phyloP scores from a whole-genome alignment of 1,140 invertebrate genomes.

The Sycobia sp. region DNA sequence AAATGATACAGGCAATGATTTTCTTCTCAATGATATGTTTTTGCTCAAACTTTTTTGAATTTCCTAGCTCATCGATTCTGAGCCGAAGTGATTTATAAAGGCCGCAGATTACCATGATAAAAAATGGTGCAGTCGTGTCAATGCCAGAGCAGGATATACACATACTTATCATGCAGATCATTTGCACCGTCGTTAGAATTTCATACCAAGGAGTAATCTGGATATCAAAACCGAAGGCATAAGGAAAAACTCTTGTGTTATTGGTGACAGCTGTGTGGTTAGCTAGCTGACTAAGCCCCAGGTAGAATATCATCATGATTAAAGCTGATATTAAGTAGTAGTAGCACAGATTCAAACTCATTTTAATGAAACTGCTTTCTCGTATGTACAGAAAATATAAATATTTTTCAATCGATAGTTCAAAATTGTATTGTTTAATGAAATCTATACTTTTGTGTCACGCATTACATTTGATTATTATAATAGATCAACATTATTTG shows the following conservation, averaged over 20 bases:
- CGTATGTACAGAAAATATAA: too few relatives aligned
- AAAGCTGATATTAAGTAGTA: too few relatives aligned
- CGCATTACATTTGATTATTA: too few relatives aligned
- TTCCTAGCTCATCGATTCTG: background rate
- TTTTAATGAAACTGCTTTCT: too few relatives aligned
- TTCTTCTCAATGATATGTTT: background rate
- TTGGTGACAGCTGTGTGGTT: background rate
- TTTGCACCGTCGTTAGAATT: background rate
- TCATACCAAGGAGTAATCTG: background rate
- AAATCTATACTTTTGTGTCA: too few relatives aligned
- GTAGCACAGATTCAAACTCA: too few relatives aligned
- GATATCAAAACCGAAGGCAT: background rate
- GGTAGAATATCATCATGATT: too few relatives aligned
- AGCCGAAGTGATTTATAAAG: background rate
- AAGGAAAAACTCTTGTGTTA: background rate
- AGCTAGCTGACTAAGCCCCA: background rate
- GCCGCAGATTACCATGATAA: conserved; percentile 4
- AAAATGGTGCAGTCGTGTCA: background rate
- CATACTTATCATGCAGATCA: background rate
- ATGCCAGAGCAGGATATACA: background rate
- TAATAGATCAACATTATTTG: too few relatives aligned
- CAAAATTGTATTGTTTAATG: too few relatives aligned
- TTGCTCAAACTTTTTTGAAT: too few relatives aligned
- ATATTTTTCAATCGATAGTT: too few relatives aligned
- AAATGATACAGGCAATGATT: background rate